Evolutionary conservation across 2,888 invertebrate species (phyloP).

Genomic region (Polydrusus pterygomalis): DNA sequence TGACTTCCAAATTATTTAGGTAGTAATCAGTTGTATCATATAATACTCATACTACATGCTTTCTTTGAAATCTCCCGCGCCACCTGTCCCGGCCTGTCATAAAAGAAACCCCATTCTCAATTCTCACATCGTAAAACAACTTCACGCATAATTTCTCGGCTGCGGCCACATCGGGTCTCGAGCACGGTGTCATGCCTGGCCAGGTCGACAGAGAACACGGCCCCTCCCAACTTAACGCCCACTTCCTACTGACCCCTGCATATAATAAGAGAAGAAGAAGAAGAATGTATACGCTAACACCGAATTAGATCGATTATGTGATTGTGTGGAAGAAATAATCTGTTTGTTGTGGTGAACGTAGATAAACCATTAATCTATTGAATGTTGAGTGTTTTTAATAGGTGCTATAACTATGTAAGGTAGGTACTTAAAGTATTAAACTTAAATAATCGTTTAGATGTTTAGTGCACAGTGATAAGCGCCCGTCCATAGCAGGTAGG

Average conservation of each 20-base stretch:
- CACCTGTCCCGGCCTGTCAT: not conserved
- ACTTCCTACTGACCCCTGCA: slow-evolving; percentile 67
- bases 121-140: not conserved
- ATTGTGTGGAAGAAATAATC: not conserved
- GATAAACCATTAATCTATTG: too few species aligned
- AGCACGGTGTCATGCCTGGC: slow-evolving; percentile 60
- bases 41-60: too few species aligned
- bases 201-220: slow-evolving; percentile 59
- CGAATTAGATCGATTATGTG: slow-evolving; percentile 35
- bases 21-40: too few species aligned
- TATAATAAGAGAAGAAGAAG: slow-evolving; percentile 41
- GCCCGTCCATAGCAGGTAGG: too few species aligned
- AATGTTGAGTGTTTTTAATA: too few species aligned
- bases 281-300: slow-evolving; percentile 31
- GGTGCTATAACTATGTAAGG: too few species aligned
- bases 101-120: slow-evolving; percentile 12
- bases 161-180: slow-evolving; percentile 46
- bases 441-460: too few species aligned
- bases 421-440: too few species aligned
- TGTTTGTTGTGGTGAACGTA: not conserved
- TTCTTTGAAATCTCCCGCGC: too few species aligned
- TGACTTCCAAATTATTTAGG: too few species aligned
- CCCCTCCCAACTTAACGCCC: slow-evolving; percentile 68
- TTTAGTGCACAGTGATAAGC: too few species aligned
- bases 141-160: slow-evolving; percentile 14